Percentiles rank a stretch among this genome's conserved stretches.
Conservation (phyloP, 2,797 vertebrate species). For the Poliocrania exsul region DNA sequence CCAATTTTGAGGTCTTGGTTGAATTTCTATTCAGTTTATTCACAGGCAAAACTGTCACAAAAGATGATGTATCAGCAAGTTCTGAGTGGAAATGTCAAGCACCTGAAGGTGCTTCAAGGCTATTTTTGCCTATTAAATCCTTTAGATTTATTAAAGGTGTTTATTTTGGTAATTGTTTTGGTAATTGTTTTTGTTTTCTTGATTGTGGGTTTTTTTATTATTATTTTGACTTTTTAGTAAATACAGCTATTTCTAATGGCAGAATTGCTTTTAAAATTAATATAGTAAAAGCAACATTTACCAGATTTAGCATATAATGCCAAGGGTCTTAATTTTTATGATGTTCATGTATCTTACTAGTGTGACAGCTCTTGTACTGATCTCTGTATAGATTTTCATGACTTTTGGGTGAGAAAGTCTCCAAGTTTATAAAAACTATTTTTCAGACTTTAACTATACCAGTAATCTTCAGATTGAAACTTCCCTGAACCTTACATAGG, state of each 20-base stretch:
- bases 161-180: too few relatives aligned
- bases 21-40: not conserved
- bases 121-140: not conserved
- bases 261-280: not conserved
- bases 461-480: not conserved
- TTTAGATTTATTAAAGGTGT: not conserved
- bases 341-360: not conserved
- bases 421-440: not conserved
- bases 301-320: not conserved
- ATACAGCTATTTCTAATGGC: not conserved
- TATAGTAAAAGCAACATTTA: not conserved
- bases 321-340: not conserved
- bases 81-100: not conserved
- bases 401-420: accelerated
- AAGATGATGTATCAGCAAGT: not conserved
- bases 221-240: not conserved
- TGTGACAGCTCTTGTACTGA: not conserved
- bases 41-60: not conserved
- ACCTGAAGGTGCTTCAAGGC: not conserved
- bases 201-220: not conserved
- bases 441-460: not conserved
- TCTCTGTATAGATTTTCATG: not conserved
- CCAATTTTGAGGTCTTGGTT: not conserved
- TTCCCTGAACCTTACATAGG: not conserved
- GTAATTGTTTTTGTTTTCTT: not conserved